Conservation (phyloP, 1,140 invertebrate species). For the Scaptomyza graminum region DNA sequence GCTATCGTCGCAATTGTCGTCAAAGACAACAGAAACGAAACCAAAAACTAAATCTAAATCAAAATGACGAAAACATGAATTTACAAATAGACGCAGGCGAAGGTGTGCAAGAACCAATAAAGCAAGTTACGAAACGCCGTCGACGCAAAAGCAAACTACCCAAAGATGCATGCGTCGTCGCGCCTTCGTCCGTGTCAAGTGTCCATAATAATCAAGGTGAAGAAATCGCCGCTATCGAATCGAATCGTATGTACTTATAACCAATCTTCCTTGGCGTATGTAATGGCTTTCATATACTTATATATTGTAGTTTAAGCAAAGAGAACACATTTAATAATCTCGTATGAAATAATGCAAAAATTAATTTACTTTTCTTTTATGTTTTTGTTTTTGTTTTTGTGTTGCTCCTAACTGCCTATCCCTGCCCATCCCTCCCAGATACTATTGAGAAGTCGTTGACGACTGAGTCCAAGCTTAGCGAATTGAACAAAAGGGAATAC, state of each 20-base stretch:
- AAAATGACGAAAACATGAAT: no score
- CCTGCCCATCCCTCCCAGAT: no score
- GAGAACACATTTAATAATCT: no score
- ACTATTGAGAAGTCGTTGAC: background rate
- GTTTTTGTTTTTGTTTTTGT: background rate
- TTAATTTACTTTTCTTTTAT: constrained; percentile 20
- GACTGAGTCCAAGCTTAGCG: background rate
- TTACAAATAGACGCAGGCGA: no score
- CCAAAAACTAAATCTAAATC: no score
- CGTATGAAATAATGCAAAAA: background rate
- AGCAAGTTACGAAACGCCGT: background rate
- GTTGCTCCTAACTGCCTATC: no score
- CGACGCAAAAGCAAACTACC: background rate
- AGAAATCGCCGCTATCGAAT: constrained; percentile 3
- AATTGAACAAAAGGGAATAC: constrained; percentile 16
- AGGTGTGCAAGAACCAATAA: background rate
- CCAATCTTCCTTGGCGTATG: background rate
- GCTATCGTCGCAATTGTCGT: no score
- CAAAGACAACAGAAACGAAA: background rate
- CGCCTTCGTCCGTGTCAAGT: constrained; percentile 18
- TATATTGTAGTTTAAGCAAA: background rate
- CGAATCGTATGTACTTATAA: constrained; percentile 14
- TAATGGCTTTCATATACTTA: background rate
- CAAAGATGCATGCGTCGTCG: background rate
- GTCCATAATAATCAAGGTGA: background rate